Percentiles rank a stretch among this genome's conserved stretches.
Conservation (phyloP, 2,113 vertebrate species). For the Brachypteracias leptosomus region DNA sequence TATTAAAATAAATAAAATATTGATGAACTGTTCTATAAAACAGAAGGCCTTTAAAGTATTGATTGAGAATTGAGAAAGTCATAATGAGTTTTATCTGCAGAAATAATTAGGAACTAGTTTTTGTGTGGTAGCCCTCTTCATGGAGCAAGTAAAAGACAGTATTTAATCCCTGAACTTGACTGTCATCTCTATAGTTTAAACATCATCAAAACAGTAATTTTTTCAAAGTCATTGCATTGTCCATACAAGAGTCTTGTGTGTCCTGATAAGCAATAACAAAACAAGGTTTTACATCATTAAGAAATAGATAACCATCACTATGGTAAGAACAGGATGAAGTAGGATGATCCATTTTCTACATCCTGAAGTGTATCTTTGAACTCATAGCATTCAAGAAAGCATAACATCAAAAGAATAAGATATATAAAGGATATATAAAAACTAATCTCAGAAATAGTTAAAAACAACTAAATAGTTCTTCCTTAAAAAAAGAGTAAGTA, state of each 20-base stretch:
- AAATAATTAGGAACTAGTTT: conserved; percentile 51
- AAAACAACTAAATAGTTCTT: background rate
- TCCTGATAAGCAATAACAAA: background rate
- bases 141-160: background rate
- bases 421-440: background rate
- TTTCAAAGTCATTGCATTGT: background rate
- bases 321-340: background rate
- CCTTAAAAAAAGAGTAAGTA: background rate
- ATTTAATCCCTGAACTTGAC: background rate
- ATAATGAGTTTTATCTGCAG: conserved; percentile 67
- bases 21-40: conserved; percentile 75
- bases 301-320: background rate
- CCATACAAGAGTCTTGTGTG: background rate
- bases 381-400: background rate
- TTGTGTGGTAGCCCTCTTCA: background rate
- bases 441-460: background rate
- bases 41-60: conserved; percentile 73
- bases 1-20: conserved; percentile 79
- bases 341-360: background rate
- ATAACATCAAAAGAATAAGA: background rate
- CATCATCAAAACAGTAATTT: background rate
- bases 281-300: background rate
- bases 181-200: background rate
- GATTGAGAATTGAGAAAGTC: conserved; percentile 72
- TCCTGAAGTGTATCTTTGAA: background rate